Evolutionary conservation across 2,113 vertebrate genomes (phyloP), one percentile per base, ranked within the genome.

Genomic region (Desmodus rotundus): DNA sequence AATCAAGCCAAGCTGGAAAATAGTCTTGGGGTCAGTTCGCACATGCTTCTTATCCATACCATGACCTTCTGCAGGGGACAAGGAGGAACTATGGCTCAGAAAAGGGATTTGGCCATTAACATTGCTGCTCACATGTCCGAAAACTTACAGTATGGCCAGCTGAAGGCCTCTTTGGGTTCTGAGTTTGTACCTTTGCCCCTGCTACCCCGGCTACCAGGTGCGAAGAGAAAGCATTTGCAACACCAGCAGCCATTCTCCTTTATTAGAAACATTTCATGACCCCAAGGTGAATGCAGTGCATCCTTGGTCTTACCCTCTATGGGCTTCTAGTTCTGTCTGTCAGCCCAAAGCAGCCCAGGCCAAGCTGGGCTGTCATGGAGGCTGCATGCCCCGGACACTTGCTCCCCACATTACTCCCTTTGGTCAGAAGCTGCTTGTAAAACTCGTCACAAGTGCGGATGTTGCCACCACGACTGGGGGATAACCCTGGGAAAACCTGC

Each of bases 1-100:
- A 94, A 96, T 91, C 87, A 95, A 97, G 58, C 56, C 85, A 95
- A 97, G 95, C 94, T 96, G 96, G 95, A 96, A 50, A 87, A 56
- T 61, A 81, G 14, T 36, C 84, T 97, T 70, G 16, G 33, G 96
- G 92, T 96, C 97, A 97, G 43, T 96, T 82, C 96, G 81, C 82
- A 94, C 73, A 28, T 52, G 50, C 92, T 96, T 97, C 54, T 83
- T 67, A 88, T 63, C 70, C 31, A 12, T 65, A 54, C 24, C 24
- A 41, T 83, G 76, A 63, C 41, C 52, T 56, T 93, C 45, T 87
- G 10, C 5, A 8, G 43, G 7, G 47, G 19, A 28, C 12, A 26
- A 84, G 9, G 41, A 82, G 54, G 26, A 15, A 4, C 15, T 41
- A 9, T 63, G 81, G 47, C 63, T 43, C 45, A 74, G 67, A 89